These are phyloP conservation scores for Saimiri boliviensis DNA, from an alignment of 2,113 vertebrate species.

Conservation along the genomic window DNA sequence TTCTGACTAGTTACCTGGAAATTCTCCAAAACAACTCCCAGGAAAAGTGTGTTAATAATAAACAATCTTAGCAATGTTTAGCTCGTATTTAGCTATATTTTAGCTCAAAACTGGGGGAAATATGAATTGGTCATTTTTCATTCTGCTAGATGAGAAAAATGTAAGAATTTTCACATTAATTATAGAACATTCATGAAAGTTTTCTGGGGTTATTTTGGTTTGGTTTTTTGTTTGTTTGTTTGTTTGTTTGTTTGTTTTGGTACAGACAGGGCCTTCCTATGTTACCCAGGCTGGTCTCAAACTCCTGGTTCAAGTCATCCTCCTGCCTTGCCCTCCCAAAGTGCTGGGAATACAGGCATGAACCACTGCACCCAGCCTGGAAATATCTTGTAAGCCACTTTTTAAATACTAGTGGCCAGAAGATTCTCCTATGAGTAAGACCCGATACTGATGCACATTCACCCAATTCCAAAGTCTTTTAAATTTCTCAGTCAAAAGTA, in stretches of 20 bases:
- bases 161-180: neutral
- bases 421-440: neutral
- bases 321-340: too few relatives aligned
- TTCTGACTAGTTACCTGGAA: neutral
- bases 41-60: neutral
- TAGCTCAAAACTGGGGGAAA: neutral
- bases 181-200: neutral
- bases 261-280: too few relatives aligned
- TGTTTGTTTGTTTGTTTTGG: too few relatives aligned
- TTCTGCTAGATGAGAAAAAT: neutral
- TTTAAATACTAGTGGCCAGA: neutral
- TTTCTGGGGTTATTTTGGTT: too few relatives aligned
- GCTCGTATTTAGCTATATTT: neutral
- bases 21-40: neutral
- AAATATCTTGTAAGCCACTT: neutral
- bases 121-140: conserved; percentile 6
- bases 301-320: too few relatives aligned
- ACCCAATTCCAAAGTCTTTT: neutral
- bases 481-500: neutral
- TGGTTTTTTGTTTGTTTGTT: too few relatives aligned
- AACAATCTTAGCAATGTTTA: neutral
- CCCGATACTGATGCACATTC: neutral
- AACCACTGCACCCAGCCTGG: too few relatives aligned
- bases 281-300: too few relatives aligned
- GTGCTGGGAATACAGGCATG: too few relatives aligned